phyloP scores from a whole-genome alignment of 2,113 vertebrate genomes.

The Phycodurus eques region DNA sequence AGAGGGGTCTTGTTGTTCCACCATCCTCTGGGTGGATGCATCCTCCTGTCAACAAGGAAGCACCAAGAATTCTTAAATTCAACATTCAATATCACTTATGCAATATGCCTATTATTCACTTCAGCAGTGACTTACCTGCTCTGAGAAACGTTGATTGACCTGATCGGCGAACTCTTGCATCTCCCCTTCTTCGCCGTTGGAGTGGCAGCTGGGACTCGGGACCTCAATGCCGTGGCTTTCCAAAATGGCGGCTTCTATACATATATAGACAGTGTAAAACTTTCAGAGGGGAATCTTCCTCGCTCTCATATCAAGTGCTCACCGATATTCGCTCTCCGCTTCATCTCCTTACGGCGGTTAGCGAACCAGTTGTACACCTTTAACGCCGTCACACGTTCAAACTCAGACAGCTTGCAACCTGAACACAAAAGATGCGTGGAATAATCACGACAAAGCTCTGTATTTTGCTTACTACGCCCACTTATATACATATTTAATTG shows the following conservation, averaged over 20 bases:
- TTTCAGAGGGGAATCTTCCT: background rate
- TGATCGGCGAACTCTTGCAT: constrained; percentile 76
- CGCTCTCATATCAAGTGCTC: constrained; percentile 11
- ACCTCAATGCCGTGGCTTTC: constrained; percentile 82
- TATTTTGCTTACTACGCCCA: too few species aligned
- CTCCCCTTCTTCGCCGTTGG: constrained; percentile 77
- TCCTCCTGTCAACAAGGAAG: constrained; percentile 67
- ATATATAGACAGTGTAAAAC: background rate
- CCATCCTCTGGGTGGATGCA: constrained; percentile 65
- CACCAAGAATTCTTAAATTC: background rate
- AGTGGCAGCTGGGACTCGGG: constrained; percentile 79
- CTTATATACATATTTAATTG: too few species aligned
- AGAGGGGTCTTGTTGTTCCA: constrained; percentile 64
- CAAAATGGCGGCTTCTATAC: constrained; percentile 79
- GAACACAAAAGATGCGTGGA: background rate
- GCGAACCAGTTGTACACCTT: constrained; percentile 86
- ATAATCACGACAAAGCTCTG: background rate
- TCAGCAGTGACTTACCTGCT: constrained; percentile 48
- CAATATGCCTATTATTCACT: too few species aligned
- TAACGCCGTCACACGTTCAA: constrained; percentile 79
- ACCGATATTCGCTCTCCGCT: constrained; percentile 82
- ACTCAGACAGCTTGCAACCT: constrained; percentile 81
- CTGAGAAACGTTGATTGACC: constrained; percentile 66
- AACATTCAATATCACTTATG: background rate
- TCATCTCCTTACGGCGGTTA: constrained; percentile 83